Evolutionary conservation across 2,888 invertebrate genomes (phyloP).

Genomic region (Hirtodrosophila cameraria): DNA sequence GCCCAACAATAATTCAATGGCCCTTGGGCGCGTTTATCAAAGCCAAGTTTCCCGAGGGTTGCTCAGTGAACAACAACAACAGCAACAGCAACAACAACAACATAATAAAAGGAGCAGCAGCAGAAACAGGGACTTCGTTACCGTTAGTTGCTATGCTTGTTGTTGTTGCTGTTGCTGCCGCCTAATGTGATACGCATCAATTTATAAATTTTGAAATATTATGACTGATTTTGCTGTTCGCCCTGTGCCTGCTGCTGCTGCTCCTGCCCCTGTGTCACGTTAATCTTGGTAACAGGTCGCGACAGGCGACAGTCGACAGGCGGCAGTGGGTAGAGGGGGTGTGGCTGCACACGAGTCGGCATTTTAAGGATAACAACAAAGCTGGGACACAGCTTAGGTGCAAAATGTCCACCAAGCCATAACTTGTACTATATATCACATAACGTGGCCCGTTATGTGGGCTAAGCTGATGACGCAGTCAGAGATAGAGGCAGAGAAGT

Average conservation of each 20-base stretch:
- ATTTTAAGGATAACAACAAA: slow-evolving; percentile 49
- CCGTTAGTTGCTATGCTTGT: slow-evolving; percentile 51
- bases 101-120: slow-evolving; percentile 4
- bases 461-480: slow-evolving; percentile 51
- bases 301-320: slow-evolving; percentile 2
- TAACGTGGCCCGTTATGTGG: slow-evolving; percentile 60
- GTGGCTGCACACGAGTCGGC: slow-evolving; percentile 34
- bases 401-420: slow-evolving; percentile 45
- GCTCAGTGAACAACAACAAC: slow-evolving; percentile 32
- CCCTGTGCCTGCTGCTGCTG: slow-evolving; percentile 10
- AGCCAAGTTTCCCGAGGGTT: slow-evolving; percentile 63
- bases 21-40: slow-evolving; percentile 67
- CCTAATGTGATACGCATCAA: slow-evolving; percentile 79
- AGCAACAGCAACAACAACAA: slow-evolving; percentile 15
- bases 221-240: slow-evolving; percentile 72
- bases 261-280: slow-evolving; percentile 27
- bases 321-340: slow-evolving; percentile 7
- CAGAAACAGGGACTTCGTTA: slow-evolving; percentile 20
- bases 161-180: slow-evolving; percentile 21
- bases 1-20: slow-evolving; percentile 47
- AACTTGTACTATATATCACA: slow-evolving; percentile 53
- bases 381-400: slow-evolving; percentile 61
- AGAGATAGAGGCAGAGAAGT: neutral
- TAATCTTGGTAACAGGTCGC: slow-evolving; percentile 74
- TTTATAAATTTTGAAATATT: slow-evolving; percentile 81